These are phyloP conservation scores for Diorhabda sublineata DNA, from an alignment of 1,140 invertebrate genomes.

Conservation along the genomic window DNA sequence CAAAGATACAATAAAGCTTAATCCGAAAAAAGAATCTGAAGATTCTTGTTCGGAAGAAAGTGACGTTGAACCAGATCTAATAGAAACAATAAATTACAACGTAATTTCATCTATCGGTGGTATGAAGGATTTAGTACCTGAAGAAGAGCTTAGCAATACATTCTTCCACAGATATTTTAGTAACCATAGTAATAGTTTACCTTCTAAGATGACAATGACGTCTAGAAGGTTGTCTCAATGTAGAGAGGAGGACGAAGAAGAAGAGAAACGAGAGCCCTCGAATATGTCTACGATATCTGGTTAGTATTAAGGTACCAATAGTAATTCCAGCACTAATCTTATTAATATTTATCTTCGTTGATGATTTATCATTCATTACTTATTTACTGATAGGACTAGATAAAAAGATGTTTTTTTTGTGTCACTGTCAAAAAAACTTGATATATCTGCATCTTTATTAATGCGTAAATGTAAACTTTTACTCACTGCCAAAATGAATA, in stretches of 20 bases:
- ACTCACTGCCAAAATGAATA: no score
- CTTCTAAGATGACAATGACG: constrained; percentile 37
- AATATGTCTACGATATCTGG: constrained; percentile 40
- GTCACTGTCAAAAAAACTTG: no score
- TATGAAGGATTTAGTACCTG: neutral
- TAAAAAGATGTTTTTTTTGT: no score
- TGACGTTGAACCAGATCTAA: constrained; percentile 57
- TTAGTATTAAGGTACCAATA: neutral
- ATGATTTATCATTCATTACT: no score
- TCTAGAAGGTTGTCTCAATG: constrained; percentile 72
- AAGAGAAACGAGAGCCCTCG: constrained; percentile 54
- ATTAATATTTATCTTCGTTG: no score
- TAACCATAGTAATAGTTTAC: constrained; percentile 59
- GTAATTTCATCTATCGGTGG: constrained; percentile 58
- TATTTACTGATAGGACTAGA: no score
- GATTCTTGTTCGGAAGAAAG: constrained; percentile 48
- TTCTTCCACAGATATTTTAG: constrained; percentile 72
- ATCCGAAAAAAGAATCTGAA: constrained; percentile 10
- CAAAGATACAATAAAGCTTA: constrained; percentile 15
- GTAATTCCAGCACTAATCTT: no score
- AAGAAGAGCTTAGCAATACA: constrained; percentile 20
- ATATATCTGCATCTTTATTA: no score
- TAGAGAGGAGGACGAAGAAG: constrained; percentile 74
- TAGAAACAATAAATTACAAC: constrained; percentile 57
- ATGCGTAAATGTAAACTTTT: no score